Evolutionary conservation across 2,113 vertebrate species (phyloP).

Genomic region (Nettapus auritus): DNA sequence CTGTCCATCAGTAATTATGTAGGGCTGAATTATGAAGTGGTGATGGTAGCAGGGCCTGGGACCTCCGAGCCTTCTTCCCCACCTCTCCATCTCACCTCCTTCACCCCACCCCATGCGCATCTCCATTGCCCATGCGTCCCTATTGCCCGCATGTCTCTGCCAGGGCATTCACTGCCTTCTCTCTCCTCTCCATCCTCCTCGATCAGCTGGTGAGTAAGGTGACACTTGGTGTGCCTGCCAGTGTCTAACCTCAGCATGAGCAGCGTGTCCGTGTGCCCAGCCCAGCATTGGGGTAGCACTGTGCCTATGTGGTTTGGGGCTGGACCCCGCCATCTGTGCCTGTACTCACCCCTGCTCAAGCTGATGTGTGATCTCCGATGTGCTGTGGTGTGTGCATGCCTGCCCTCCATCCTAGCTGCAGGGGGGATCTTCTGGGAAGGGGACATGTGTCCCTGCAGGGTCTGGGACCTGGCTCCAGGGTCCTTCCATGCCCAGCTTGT

Average conservation of each 20-base stretch:
- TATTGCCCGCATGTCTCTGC: accelerated
- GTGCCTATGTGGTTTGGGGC: neutral
- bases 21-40: neutral
- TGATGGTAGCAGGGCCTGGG: neutral
- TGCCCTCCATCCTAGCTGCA: accelerated
- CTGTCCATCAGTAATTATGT: neutral
- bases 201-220: constrained; percentile 70
- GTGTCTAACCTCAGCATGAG: constrained; percentile 60
- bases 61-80: neutral
- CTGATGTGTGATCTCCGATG: neutral
- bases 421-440: neutral
- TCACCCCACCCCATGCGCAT: neutral
- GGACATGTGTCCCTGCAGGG: neutral
- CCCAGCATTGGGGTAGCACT: constrained; percentile 25
- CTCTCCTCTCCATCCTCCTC: constrained; percentile 13
- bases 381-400: constrained; percentile 55
- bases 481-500: neutral
- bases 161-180: neutral
- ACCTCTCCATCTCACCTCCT: constrained; percentile 14
- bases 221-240: neutral
- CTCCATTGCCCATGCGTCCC: accelerated
- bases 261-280: neutral
- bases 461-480: accelerated
- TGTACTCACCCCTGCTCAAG: constrained; percentile 5
- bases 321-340: neutral